Evolutionary conservation across 2,113 vertebrate genomes (phyloP).

Genomic region (Craseonycteris thonglongyai): DNA sequence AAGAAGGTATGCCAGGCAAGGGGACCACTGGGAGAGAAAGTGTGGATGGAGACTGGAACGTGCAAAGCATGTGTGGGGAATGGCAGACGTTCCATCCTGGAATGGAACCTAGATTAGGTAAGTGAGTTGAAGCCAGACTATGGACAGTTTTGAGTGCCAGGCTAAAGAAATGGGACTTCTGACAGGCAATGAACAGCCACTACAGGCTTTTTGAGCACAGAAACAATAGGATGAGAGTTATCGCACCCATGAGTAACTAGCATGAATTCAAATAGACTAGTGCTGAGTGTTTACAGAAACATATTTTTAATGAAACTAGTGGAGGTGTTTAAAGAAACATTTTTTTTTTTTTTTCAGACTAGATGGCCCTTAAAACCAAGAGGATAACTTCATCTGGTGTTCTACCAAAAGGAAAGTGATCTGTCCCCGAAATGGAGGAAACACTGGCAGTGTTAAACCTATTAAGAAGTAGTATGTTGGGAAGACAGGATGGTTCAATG

Average conservation of each 20-base stretch:
- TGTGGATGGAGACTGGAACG: neutral
- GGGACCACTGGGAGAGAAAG: neutral
- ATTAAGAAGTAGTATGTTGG: neutral
- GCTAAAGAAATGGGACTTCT: neutral
- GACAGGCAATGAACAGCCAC: neutral
- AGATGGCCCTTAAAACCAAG: slow-evolving; percentile 9
- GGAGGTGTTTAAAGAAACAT: slow-evolving; percentile 7
- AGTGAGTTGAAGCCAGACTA: neutral
- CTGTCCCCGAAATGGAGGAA: slow-evolving; percentile 20
- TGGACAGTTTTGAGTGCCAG: neutral
- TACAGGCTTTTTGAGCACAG: neutral
- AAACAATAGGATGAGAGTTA: neutral
- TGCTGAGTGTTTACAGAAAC: neutral
- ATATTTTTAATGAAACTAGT: slow-evolving; percentile 4
- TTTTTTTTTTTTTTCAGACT: slow-evolving; percentile 47
- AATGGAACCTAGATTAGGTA: neutral
- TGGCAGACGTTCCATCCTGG: neutral
- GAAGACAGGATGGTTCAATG: too few species aligned
- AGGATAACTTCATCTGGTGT: slow-evolving; percentile 32
- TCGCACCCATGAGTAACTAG: neutral
- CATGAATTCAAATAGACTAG: neutral
- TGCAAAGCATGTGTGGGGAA: neutral
- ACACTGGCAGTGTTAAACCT: neutral
- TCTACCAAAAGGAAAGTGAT: slow-evolving; percentile 24
- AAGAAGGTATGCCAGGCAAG: neutral